Percentiles rank a stretch among this genome's conserved stretches.
phyloP scores from a whole-genome alignment of 2,888 invertebrate genomes.

The Agrotis puta region DNA sequence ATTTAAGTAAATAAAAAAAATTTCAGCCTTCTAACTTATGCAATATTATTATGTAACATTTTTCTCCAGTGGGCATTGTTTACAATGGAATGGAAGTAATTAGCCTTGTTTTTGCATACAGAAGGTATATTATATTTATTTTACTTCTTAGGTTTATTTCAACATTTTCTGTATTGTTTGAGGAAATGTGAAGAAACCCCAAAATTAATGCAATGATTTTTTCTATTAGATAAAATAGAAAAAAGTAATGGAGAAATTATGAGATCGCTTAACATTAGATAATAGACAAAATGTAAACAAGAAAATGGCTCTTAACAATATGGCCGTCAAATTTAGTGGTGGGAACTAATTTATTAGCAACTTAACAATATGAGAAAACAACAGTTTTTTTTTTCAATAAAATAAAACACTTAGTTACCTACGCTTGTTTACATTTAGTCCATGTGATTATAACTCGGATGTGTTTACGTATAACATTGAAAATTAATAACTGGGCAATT shows the following conservation, averaged over 20 bases:
- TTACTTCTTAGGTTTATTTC: conserved; percentile 62
- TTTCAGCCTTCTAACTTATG: conserved; percentile 74
- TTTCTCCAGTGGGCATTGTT: conserved; percentile 67
- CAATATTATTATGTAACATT: conserved; percentile 69
- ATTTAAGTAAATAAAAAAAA: conserved; percentile 71
- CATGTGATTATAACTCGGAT: conserved; percentile 66
- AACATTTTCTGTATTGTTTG: conserved; percentile 63
- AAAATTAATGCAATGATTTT: conserved; percentile 62
- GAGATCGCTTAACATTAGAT: conserved; percentile 86
- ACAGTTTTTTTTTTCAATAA: conserved; percentile 57
- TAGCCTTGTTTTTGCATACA: conserved; percentile 66
- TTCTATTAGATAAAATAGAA: conserved; percentile 72
- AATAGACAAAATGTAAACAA: conserved; percentile 88
- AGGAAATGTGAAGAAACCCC: conserved; percentile 67
- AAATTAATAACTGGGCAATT: conserved; percentile 63
- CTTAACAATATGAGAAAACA: conserved; percentile 57
- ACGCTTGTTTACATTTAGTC: conserved; percentile 87
- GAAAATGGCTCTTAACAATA: conserved; percentile 74
- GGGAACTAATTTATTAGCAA: conserved; percentile 67
- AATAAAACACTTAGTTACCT: conserved; percentile 61
- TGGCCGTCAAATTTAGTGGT: conserved; percentile 76
- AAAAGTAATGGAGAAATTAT: conserved; percentile 82
- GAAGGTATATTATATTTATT: conserved; percentile 60
- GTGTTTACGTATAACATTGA: conserved; percentile 77
- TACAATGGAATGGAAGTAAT: conserved; percentile 69